phyloP scores from a whole-genome alignment of 2,888 invertebrate species.

The Gasteruption jaculator region DNA sequence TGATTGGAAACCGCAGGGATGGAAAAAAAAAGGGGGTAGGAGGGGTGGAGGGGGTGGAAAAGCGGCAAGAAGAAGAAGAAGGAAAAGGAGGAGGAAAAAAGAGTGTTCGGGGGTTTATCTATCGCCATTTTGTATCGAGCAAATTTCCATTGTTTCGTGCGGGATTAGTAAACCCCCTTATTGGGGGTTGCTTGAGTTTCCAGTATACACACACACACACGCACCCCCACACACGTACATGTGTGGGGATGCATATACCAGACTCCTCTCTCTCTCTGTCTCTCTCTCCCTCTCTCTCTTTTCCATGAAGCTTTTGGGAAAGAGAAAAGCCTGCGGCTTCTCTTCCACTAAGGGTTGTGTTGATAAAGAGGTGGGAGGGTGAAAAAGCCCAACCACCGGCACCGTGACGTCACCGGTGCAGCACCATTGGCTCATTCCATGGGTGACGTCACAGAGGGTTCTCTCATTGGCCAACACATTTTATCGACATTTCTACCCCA shows the following conservation, averaged over 20 bases:
- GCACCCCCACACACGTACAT: constrained; percentile 16
- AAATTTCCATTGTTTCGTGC: constrained; percentile 43
- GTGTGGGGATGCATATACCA: constrained; percentile 11
- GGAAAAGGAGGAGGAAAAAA: constrained; percentile 14
- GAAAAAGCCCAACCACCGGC: constrained; percentile 42
- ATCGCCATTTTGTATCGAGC: constrained; percentile 39
- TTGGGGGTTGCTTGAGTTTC: constrained; percentile 39
- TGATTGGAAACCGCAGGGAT: too few relatives aligned
- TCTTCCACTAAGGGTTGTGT: constrained; percentile 31
- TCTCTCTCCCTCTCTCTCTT: constrained; percentile 16
- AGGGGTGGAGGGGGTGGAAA: constrained; percentile 14
- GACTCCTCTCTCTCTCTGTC: constrained; percentile 15
- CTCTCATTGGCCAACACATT: constrained; percentile 48
- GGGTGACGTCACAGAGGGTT: constrained; percentile 44
- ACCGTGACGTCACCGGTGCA: constrained; percentile 40
- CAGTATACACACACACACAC: constrained; percentile 23
- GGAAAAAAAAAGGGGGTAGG: not conserved
- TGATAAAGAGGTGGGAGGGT: too few relatives aligned
- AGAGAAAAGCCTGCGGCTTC: constrained; percentile 42
- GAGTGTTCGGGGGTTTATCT: constrained; percentile 25
- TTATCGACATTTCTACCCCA: constrained; percentile 48
- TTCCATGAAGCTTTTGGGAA: too few relatives aligned
- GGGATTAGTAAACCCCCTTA: constrained; percentile 42
- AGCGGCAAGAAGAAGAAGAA: constrained; percentile 17
- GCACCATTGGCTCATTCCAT: constrained; percentile 44